phyloP scores from a whole-genome alignment of 2,797 vertebrate species.

The Centroberyx gerrardi region DNA sequence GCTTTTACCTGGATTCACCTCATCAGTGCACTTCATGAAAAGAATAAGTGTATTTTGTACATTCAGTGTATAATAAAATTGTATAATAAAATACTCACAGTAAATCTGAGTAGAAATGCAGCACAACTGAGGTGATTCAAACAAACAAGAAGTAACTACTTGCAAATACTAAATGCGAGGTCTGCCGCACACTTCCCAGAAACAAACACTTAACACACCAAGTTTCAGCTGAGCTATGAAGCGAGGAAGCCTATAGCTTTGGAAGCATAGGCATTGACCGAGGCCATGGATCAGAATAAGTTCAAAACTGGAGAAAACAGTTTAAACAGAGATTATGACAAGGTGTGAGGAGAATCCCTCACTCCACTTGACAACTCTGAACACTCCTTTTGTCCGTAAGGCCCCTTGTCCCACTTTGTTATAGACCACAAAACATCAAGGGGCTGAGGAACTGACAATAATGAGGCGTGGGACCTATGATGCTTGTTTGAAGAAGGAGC shows the following conservation, averaged over 20 bases:
- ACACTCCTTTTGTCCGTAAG: not conserved
- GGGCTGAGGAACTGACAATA: conserved; percentile 1
- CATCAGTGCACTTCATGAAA: too few relatives aligned
- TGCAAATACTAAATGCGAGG: too few relatives aligned
- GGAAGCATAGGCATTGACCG: not conserved
- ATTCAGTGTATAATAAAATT: too few relatives aligned
- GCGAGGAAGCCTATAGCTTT: not conserved
- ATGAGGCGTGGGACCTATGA: not conserved
- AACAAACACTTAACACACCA: not conserved
- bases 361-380: not conserved
- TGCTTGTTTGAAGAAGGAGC: conserved; percentile 33
- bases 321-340: conserved; percentile 11
- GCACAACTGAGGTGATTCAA: too few relatives aligned
- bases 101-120: too few relatives aligned
- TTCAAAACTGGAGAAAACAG: not conserved
- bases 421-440: conserved; percentile 11
- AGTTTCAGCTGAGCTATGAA: not conserved
- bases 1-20: too few relatives aligned
- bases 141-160: too few relatives aligned
- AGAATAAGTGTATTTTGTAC: too few relatives aligned
- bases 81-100: too few relatives aligned
- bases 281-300: not conserved
- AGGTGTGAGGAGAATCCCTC: not conserved
- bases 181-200: not conserved
- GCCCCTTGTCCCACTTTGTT: conserved; percentile 10